These are phyloP conservation scores for Thaumatotibia leucotreta DNA, from an alignment of 1,140 invertebrate species.

Conservation along the genomic window DNA sequence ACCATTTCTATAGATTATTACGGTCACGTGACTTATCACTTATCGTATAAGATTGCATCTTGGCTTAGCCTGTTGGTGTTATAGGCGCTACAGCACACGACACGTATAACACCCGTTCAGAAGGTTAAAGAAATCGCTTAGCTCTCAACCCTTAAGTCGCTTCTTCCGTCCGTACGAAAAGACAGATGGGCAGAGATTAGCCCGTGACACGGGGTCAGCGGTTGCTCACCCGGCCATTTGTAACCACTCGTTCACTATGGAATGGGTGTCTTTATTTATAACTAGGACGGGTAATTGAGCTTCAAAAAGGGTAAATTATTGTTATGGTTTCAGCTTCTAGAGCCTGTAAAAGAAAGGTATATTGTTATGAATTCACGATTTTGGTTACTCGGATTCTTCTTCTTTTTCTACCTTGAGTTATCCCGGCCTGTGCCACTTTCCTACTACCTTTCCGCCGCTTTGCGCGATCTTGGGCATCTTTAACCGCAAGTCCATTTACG, in stretches of 20 bases:
- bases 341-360: no score
- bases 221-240: constrained; percentile 1
- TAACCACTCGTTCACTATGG: constrained; percentile 9
- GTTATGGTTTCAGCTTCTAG: background rate
- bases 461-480: no score
- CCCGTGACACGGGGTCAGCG: constrained; percentile 1
- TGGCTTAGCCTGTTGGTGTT: background rate
- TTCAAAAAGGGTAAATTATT: background rate
- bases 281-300: background rate
- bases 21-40: no score
- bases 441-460: no score
- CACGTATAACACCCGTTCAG: background rate
- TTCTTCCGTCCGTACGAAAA: background rate
- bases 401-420: no score
- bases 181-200: constrained; percentile 8
- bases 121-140: background rate
- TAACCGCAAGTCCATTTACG: no score
- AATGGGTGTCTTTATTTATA: constrained; percentile 14
- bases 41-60: no score
- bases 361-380: no score
- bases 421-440: no score
- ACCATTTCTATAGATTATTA: no score
- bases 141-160: background rate
- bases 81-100: background rate
- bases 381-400: no score